Conservation (phyloP, 2,888 invertebrate species). For the Cheiracanthium punctorium region DNA sequence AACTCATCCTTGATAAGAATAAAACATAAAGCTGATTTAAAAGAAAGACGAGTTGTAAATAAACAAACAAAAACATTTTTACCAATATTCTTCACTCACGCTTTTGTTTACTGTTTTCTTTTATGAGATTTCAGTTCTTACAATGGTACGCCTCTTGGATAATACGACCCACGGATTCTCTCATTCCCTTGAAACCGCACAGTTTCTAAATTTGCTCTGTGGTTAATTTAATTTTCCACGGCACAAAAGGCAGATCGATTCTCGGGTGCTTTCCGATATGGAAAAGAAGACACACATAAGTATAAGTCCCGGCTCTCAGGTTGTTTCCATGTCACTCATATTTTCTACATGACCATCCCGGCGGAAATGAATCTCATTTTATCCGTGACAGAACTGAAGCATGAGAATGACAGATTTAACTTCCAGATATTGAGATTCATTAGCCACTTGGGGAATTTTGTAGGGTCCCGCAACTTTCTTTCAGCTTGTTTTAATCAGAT, state of each 20-base stretch:
- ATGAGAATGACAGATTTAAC: neutral
- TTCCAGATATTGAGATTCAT: neutral
- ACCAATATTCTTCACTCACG: too few species aligned
- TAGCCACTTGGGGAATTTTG: neutral
- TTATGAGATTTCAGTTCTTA: too few species aligned
- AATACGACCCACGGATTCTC: too few species aligned
- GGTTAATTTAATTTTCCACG: neutral
- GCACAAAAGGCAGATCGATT: constrained; percentile 43
- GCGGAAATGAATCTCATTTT: constrained; percentile 38
- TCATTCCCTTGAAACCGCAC: too few species aligned
- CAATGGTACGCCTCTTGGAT: too few species aligned
- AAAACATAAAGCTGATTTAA: too few species aligned
- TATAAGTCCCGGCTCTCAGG: constrained; percentile 36
- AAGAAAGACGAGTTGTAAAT: too few species aligned
- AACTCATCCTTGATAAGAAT: too few species aligned
- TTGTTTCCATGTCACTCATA: constrained; percentile 30
- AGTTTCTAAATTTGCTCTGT: neutral
- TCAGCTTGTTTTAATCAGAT: too few species aligned
- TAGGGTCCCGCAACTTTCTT: neutral
- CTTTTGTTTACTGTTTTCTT: too few species aligned
- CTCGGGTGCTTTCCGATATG: constrained; percentile 11
- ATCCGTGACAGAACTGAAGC: neutral
- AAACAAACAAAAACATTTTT: too few species aligned
- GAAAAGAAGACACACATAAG: constrained; percentile 41
- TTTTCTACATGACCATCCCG: constrained; percentile 19